A percentile compares a stretch with the other conserved stretches of the same genome.
These are phyloP conservation scores for Hemibagrus guttatus DNA, from an alignment of 2,797 vertebrate genomes.

Conservation along the genomic window DNA sequence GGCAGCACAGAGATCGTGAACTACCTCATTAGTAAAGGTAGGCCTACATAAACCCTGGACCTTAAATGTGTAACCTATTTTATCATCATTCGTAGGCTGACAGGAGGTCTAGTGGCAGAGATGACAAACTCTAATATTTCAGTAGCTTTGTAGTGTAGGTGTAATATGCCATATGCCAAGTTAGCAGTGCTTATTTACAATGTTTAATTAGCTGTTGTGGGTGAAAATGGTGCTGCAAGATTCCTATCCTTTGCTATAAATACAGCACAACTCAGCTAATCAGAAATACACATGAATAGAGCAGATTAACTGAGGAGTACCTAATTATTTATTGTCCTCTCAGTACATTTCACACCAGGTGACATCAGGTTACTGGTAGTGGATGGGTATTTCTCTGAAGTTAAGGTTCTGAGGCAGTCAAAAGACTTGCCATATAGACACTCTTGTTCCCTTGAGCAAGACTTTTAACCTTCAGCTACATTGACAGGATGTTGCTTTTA, in stretches of 20 bases:
- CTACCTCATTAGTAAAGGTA: slow-evolving; percentile 86
- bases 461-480: not conserved
- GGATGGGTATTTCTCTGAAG: not conserved
- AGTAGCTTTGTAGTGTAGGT: slow-evolving; percentile 3
- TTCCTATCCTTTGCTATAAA: not conserved
- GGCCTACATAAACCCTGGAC: slow-evolving; percentile 33
- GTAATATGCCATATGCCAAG: not conserved
- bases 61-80: not conserved
- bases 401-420: not conserved
- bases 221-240: slow-evolving; percentile 4
- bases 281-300: not conserved
- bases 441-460: not conserved
- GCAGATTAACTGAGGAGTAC: not conserved
- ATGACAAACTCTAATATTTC: not conserved
- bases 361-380: not conserved
- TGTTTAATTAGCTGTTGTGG: slow-evolving; percentile 6
- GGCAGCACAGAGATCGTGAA: slow-evolving; percentile 81
- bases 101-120: not conserved
- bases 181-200: slow-evolving; percentile 11
- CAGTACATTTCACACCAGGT: not conserved
- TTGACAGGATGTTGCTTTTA: not conserved
- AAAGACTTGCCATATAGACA: not conserved
- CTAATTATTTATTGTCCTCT: not conserved
- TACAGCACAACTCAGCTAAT: not conserved
- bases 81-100: not conserved